Conservation (phyloP, 2,888 invertebrate species). For the Sepiola atlantica region DNA sequence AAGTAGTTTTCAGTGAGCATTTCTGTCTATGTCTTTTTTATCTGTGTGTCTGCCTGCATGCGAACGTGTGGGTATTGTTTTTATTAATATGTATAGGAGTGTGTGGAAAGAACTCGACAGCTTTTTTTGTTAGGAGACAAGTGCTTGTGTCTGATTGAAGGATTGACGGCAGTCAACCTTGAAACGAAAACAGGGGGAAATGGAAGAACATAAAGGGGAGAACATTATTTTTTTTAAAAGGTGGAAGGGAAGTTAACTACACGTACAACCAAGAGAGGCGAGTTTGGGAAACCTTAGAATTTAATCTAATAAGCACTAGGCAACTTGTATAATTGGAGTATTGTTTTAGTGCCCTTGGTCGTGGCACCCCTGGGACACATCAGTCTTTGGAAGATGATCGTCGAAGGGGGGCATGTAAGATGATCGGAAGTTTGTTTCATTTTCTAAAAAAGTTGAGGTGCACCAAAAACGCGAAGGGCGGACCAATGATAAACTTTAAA, state of each 20-base stretch:
- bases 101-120: background rate
- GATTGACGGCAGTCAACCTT: background rate
- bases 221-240: no score
- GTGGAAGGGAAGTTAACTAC: background rate
- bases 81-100: background rate
- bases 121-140: background rate
- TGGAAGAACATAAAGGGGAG: background rate
- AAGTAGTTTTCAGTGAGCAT: background rate
- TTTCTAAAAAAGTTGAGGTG: background rate
- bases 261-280: background rate
- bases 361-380: background rate
- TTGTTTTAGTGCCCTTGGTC: background rate
- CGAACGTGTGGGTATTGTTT: no score
- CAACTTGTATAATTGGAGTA: background rate
- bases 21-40: background rate
- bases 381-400: background rate
- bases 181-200: background rate
- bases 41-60: no score
- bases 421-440: background rate
- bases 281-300: background rate
- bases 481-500: background rate
- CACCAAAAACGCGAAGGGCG: background rate
- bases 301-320: background rate
- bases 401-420: background rate
- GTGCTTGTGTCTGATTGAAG: background rate